A percentile compares a stretch with the other conserved stretches of the same genome.
phyloP scores from a whole-genome alignment of 2,888 invertebrate genomes.

The Tetheella fluctuosa region DNA sequence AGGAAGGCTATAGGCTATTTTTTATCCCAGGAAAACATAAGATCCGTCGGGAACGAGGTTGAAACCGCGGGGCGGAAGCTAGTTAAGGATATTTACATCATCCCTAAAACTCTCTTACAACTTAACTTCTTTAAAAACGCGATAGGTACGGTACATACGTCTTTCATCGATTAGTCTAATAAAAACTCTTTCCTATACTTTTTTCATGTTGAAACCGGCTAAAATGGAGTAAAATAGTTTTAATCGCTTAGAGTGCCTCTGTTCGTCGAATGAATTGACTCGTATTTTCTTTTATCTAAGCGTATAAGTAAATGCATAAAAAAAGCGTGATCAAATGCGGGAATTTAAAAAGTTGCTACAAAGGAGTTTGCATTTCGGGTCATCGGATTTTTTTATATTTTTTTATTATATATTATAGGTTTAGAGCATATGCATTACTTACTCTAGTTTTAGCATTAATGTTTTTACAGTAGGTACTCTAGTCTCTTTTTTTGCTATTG shows the following conservation, averaged over 20 bases:
- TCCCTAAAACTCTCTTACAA: too few species aligned
- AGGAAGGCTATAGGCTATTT: too few species aligned
- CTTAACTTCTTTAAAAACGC: too few species aligned
- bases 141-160: not conserved
- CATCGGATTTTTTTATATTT: too few species aligned
- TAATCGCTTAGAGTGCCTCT: constrained; percentile 2
- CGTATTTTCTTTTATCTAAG: not conserved
- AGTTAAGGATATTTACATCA: too few species aligned
- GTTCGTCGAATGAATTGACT: not conserved
- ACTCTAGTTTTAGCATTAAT: too few species aligned
- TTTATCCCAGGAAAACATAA: too few species aligned
- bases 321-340: not conserved
- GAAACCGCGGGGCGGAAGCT: too few species aligned
- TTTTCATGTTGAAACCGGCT: not conserved
- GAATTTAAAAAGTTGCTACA: not conserved
- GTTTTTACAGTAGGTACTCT: too few species aligned
- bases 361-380: not conserved
- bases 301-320: not conserved
- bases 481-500: not conserved
- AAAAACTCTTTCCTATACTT: not conserved
- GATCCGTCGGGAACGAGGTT: too few species aligned
- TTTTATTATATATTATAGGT: too few species aligned
- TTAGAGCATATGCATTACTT: too few species aligned
- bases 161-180: not conserved
- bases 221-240: not conserved